These are phyloP conservation scores for Leucania comma DNA, from an alignment of 2,888 invertebrate species.

Conservation along the genomic window DNA sequence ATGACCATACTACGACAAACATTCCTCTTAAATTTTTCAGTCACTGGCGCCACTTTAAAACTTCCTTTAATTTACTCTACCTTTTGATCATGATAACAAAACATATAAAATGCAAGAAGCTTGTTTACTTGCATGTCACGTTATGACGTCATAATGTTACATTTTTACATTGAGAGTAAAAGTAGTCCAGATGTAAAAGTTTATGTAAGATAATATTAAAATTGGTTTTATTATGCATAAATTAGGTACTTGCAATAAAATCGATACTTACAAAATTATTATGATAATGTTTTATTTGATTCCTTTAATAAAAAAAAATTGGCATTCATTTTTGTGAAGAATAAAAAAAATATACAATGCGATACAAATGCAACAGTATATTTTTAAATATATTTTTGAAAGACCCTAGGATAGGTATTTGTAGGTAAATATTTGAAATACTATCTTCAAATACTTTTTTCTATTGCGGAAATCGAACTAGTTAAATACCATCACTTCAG, in stretches of 20 bases:
- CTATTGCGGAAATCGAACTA: conserved; percentile 23
- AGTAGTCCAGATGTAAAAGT: conserved; percentile 49
- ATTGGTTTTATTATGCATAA: conserved; percentile 34
- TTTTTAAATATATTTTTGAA: too few relatives aligned
- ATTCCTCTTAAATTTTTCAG: too few relatives aligned
- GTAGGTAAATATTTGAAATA: too few relatives aligned
- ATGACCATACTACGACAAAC: too few relatives aligned
- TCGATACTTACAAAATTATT: conserved; percentile 16
- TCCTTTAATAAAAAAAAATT: not conserved
- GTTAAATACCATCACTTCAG: conserved; percentile 21
- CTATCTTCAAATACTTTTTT: conserved; percentile 7
- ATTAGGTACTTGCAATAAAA: conserved; percentile 12
- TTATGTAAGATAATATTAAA: conserved; percentile 45
- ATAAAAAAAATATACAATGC: too few relatives aligned
- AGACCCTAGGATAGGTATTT: not conserved
- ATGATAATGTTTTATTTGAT: conserved; percentile 7
- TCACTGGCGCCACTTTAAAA: too few relatives aligned
- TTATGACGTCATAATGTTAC: conserved; percentile 35
- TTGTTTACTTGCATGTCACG: conserved; percentile 9
- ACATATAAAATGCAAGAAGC: not conserved
- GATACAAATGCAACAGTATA: too few relatives aligned
- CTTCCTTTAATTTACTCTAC: too few relatives aligned
- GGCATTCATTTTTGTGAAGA: not conserved
- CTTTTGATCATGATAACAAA: not conserved
- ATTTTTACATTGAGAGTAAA: conserved; percentile 54